These are phyloP conservation scores for Paedocypris micromegethes DNA, from an alignment of 2,797 vertebrate species.

Conservation along the genomic window DNA sequence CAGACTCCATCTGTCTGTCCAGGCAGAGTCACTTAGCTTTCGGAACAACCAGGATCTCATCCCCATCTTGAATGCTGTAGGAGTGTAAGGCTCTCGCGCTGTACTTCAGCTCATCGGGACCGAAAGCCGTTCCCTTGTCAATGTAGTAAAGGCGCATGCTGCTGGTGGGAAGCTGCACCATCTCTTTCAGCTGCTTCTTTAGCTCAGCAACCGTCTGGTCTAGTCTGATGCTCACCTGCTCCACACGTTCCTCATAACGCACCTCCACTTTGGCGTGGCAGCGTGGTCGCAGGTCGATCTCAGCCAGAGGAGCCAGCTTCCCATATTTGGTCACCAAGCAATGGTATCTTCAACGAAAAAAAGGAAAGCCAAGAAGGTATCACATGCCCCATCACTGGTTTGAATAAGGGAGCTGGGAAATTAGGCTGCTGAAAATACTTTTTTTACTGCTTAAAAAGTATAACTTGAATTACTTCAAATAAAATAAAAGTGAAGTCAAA, in stretches of 20 bases:
- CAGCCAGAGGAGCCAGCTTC: constrained; percentile 89
- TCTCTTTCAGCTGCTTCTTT: constrained; percentile 84
- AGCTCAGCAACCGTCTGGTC: constrained; percentile 94
- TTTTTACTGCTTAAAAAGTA: too few relatives aligned
- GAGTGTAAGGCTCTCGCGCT: constrained; percentile 86
- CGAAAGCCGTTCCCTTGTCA: constrained; percentile 82
- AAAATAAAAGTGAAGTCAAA: too few relatives aligned
- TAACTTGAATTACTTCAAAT: too few relatives aligned
- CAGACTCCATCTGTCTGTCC: too few relatives aligned
- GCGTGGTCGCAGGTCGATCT: constrained; percentile 91
- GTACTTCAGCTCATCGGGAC: constrained; percentile 94
- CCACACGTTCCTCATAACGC: constrained; percentile 88
- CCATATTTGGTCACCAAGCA: constrained; percentile 91
- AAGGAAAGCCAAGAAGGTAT: background rate
- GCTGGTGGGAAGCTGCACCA: constrained; percentile 84
- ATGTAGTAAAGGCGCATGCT: constrained; percentile 95
- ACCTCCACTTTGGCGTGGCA: constrained; percentile 87
- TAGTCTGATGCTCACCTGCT: constrained; percentile 87
- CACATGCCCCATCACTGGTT: background rate
- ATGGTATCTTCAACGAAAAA: constrained; percentile 75
- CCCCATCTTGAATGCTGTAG: constrained; percentile 92
- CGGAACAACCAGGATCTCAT: constrained; percentile 89
- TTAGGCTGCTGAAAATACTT: too few relatives aligned
- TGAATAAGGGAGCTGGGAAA: background rate
- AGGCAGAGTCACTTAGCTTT: constrained; percentile 66